Evolutionary conservation across 37 sponge, comb jelly and placozoan species (phyloP), one percentile per base, ranked within the genome.

Genomic region (Chondrosia reniformis): DNA sequence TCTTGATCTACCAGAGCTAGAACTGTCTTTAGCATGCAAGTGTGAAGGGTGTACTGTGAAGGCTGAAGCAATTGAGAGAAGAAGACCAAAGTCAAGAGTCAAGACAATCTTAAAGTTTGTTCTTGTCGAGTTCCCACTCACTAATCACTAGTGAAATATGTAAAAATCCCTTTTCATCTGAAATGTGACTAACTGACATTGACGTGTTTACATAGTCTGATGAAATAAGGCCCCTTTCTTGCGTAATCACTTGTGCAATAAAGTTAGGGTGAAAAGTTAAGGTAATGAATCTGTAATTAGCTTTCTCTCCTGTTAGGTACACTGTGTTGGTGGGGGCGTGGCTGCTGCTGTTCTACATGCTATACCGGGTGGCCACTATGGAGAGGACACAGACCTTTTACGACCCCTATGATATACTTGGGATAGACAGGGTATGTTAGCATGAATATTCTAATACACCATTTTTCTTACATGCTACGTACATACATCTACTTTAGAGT

Each of bases 351-450:
- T 78, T 58, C 9, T 79, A 46, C 67, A 46, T 88, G 32, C 72
- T 78, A 22, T 88, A 84, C 77, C 84, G 75, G 46, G 83, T 77
- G 59, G 40, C 81, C 57, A 86, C 92, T 5, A 69, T 83, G 46
- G 92, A 95, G 58, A 83, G 61, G 38, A 82, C 81, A 22, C 79
- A 80, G 38, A 61, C 44, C 3, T 81, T 81, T 75, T 95, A 88
- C 67, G 93, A 95, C 65, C 96, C 96, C 33, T 95, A 81, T 55
- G 82, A 73, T 34, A 91, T 95, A 12, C 87, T 95, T 74, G 79
- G 85, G 38, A 27, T 95, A 5, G 85, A 89, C 74, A 59, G 84
- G n/a, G 92, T 90, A 40, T 67, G 89, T 38, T 9, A 21, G 30
- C 39, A 17, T n/a, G n/a, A n/a, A n/a, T n/a, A n/a, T n/a, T n/a